A percentile compares a stretch with the other conserved stretches of the same genome.
Evolutionary conservation across 2,888 invertebrate species (phyloP).

Genomic region (Thumatha senex): DNA sequence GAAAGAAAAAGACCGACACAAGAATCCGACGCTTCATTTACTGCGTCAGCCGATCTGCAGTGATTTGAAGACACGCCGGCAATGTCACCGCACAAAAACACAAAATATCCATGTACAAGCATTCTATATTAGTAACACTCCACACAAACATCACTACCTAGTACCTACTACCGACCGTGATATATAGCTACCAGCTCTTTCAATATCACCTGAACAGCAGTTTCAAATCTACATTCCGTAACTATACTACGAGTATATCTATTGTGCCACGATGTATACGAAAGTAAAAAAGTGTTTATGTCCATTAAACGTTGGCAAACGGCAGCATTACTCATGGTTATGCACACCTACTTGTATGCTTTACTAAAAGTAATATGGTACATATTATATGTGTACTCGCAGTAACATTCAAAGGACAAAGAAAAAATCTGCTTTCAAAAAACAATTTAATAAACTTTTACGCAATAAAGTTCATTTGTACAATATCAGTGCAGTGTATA

Average conservation of each 20-base stretch:
- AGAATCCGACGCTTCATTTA: background rate
- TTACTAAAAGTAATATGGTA: background rate
- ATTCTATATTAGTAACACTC: background rate
- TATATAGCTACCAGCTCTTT: too few species aligned
- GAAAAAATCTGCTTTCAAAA: conserved; percentile 13
- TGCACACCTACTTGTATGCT: background rate
- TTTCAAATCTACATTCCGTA: background rate
- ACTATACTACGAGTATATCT: too few species aligned
- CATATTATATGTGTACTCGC: background rate
- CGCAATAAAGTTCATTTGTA: too few species aligned
- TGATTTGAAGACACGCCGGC: background rate
- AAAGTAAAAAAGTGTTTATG: conserved; percentile 23
- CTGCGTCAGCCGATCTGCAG: background rate
- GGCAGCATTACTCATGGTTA: conserved; percentile 25
- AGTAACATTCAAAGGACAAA: background rate
- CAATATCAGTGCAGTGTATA: too few species aligned
- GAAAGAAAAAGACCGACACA: too few species aligned
- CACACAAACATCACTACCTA: background rate
- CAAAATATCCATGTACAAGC: background rate
- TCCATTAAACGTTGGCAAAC: conserved; percentile 33
- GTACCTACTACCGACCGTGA: background rate
- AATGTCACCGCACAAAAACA: background rate
- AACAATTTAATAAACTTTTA: too few species aligned
- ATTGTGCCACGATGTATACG: background rate
- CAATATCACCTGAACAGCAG: too few species aligned